Conservation (phyloP, 2,888 invertebrate genomes). For the Macropis europaea region DNA sequence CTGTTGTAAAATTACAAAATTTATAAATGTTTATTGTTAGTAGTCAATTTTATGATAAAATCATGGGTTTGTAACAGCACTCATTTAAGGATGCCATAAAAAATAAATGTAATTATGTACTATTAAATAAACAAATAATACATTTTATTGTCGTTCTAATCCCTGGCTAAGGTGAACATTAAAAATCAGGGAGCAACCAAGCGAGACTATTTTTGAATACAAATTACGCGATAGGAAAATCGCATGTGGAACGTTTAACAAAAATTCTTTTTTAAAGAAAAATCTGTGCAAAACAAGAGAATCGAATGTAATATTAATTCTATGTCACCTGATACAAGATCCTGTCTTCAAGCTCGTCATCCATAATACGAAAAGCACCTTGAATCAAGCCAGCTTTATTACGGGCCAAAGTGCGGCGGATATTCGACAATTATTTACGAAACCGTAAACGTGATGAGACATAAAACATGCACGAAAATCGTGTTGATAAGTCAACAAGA, state of each 20-base stretch:
- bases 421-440: constrained; percentile 16
- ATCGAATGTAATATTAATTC: background rate
- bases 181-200: constrained; percentile 10
- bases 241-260: background rate
- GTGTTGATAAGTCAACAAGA: background rate
- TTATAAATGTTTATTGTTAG: background rate
- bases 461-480: background rate
- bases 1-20: constrained; percentile 64
- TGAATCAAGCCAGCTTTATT: constrained; percentile 27
- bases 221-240: constrained; percentile 13
- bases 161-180: background rate
- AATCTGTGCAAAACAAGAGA: background rate
- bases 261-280: background rate
- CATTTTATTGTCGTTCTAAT: background rate
- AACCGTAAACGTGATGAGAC: background rate
- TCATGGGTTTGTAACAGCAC: background rate
- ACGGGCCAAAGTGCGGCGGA: background rate
- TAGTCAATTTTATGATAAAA: background rate
- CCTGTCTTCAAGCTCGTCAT: constrained; percentile 95
- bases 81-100: background rate
- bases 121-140: background rate
- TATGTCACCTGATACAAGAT: constrained; percentile 86
- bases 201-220: constrained; percentile 32
- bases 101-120: background rate
- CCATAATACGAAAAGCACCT: constrained; percentile 83